Evolutionary conservation across 1,140 invertebrate species (phyloP).

Genomic region (Chrysopa pallens): DNA sequence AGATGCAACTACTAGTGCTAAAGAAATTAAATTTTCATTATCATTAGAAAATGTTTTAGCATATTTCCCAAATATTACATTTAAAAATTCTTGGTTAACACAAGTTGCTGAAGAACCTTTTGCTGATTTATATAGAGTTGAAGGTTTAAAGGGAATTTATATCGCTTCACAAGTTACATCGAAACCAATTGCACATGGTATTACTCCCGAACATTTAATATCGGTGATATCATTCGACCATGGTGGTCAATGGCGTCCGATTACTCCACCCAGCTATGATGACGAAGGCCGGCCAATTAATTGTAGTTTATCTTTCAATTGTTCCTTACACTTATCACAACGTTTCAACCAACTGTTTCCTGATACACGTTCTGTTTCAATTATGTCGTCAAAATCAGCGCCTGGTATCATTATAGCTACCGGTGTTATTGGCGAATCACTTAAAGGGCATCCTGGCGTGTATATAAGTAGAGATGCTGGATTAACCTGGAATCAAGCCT

Average conservation of each 20-base stretch:
- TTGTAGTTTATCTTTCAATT: conserved; percentile 42
- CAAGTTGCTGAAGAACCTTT: conserved; percentile 63
- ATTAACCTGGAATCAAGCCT: conserved; percentile 56
- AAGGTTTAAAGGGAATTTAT: conserved; percentile 72
- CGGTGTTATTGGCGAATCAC: conserved; percentile 53
- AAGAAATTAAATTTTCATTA: conserved; percentile 45
- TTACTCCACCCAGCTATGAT: conserved; percentile 48
- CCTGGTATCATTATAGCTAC: conserved; percentile 78
- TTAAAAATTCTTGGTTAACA: conserved; percentile 66
- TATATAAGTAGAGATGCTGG: conserved; percentile 74
- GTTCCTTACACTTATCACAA: conserved; percentile 74
- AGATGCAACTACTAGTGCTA: conserved; percentile 30
- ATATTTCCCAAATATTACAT: conserved; percentile 63
- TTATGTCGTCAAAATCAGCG: conserved; percentile 70
- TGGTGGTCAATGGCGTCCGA: conserved; percentile 58
- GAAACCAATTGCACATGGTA: conserved; percentile 28
- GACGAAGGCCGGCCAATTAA: conserved; percentile 40
- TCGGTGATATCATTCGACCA: conserved; percentile 80
- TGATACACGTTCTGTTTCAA: conserved; percentile 53
- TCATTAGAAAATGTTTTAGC: conserved; percentile 69
- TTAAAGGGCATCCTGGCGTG: conserved; percentile 65
- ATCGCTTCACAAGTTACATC: conserved; percentile 60
- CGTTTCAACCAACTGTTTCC: conserved; percentile 70
- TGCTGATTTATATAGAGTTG: conserved; percentile 76
- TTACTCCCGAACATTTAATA: conserved; percentile 52